Evolutionary conservation across 2,888 invertebrate species (phyloP), one percentile per base, ranked within the genome.

Genomic region (Laspeyria flexula): DNA sequence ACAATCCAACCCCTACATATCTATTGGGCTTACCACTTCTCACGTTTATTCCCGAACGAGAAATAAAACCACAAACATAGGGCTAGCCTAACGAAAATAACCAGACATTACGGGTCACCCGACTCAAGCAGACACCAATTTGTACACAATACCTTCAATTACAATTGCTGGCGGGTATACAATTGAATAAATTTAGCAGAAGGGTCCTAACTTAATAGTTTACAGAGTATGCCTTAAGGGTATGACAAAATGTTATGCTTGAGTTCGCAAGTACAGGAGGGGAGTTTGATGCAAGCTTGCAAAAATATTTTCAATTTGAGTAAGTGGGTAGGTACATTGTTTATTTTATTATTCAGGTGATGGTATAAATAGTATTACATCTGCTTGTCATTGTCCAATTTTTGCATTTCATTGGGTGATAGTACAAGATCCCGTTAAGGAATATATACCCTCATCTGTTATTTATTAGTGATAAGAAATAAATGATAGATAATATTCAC

Each of bases 91-190:
- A 29, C 39, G 46, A 56, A 55, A 13, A 44, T 12, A 46, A 33
- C n/a, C 9, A 25, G 37, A 12, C 29, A 25, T 46, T 10, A 46
- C 16, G 12, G 41, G 31, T 49, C 27, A 42, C 30, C 37, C 42
- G 10, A 27, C 45, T 34, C 43, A 45, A 30, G 41, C 68, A 66
- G 65, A 70, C 66, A 53, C 46, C 60, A 72, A 73, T 77, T 75
- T 67, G 60, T 57, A 35, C 45, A 52, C 54, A 55, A 52, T 43
- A 58, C 60, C 58, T 60, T 71, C 75, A 69, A 73, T 76, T 70
- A 73, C 69, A 65, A 66, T 63, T 52, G 49, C 41, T 42, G 43
- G 41, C 42, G 48, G 25, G 9, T 18, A 38, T 55, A 42, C 63
- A 71, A 66, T 73, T 71, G 75, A 65, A 73, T 73, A 46, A 47